Evolutionary conservation across 2,888 invertebrate species (phyloP).

Genomic region (Tachina lurida): DNA sequence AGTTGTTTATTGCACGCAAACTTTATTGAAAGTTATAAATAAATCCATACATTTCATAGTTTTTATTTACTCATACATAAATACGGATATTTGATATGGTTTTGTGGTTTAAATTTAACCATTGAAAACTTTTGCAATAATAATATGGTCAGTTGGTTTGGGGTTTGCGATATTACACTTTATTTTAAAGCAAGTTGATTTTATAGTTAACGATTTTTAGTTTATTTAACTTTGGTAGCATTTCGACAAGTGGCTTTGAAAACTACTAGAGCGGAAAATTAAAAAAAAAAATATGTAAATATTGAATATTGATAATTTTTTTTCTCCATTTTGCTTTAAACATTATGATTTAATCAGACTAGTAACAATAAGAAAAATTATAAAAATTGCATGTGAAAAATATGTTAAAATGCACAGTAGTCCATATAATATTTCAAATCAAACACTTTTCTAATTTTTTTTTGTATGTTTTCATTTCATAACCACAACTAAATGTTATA

Average conservation of each 20-base stretch:
- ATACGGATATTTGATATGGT: constrained; percentile 69
- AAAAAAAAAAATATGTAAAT: constrained; percentile 36
- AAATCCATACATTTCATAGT: neutral
- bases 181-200: too few species aligned
- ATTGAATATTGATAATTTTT: constrained; percentile 2
- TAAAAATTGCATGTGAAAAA: constrained; percentile 54
- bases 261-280: constrained; percentile 66
- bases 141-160: constrained; percentile 69
- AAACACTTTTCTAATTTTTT: constrained; percentile 7
- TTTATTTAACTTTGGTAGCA: constrained; percentile 19
- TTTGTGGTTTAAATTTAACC: constrained; percentile 41
- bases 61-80: constrained; percentile 5
- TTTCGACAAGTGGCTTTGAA: constrained; percentile 66
- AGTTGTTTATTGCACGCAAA: constrained; percentile 47
- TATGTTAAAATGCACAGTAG: constrained; percentile 28
- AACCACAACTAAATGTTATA: constrained; percentile 9
- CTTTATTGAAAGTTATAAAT: constrained; percentile 5
- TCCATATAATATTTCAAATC: neutral
- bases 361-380: constrained; percentile 32
- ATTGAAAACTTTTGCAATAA: constrained; percentile 61
- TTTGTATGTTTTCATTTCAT: neutral
- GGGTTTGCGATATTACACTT: neutral
- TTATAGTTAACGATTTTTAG: neutral
- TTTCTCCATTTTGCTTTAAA: constrained; percentile 3
- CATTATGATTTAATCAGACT: constrained; percentile 47